Conservation (phyloP, 2,113 vertebrate genomes). For the Miniopterus natalensis region DNA sequence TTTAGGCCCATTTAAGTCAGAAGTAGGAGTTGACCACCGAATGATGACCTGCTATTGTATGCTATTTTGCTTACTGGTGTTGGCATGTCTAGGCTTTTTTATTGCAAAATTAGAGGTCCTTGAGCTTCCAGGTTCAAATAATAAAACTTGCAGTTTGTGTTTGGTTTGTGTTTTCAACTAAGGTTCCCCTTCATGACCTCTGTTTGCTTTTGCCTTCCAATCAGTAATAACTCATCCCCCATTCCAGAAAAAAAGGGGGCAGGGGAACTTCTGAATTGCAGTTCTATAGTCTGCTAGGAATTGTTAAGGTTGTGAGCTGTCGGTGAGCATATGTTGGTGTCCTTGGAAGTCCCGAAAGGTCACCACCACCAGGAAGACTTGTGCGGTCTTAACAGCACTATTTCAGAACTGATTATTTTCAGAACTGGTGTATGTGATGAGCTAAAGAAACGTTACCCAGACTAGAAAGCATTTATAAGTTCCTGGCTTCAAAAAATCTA, state of each 20-base stretch:
- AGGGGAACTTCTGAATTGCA: not conserved
- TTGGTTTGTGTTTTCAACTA: constrained; percentile 39
- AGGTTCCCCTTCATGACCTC: not conserved
- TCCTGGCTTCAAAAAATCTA: not conserved
- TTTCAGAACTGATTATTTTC: constrained; percentile 29
- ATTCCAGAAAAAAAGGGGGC: not conserved
- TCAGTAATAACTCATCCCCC: not conserved
- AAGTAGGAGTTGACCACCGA: constrained; percentile 7
- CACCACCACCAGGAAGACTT: not conserved
- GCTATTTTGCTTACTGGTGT: not conserved
- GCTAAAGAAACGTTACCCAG: constrained; percentile 27
- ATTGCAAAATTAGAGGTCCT: constrained; percentile 28
- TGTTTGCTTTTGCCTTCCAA: constrained; percentile 11
- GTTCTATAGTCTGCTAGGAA: not conserved
- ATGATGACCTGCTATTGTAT: not conserved
- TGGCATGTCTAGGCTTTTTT: constrained; percentile 18
- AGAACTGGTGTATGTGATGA: not conserved
- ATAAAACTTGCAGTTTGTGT: constrained; percentile 30
- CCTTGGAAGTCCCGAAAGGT: not conserved
- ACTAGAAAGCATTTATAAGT: not conserved
- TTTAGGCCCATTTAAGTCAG: not conserved
- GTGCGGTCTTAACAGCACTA: not conserved
- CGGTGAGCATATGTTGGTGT: not conserved
- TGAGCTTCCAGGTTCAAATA: not conserved
- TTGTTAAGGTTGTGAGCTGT: not conserved